Evolutionary conservation across 2,888 invertebrate species (phyloP).

Genomic region (Nymphalis c-album): DNA sequence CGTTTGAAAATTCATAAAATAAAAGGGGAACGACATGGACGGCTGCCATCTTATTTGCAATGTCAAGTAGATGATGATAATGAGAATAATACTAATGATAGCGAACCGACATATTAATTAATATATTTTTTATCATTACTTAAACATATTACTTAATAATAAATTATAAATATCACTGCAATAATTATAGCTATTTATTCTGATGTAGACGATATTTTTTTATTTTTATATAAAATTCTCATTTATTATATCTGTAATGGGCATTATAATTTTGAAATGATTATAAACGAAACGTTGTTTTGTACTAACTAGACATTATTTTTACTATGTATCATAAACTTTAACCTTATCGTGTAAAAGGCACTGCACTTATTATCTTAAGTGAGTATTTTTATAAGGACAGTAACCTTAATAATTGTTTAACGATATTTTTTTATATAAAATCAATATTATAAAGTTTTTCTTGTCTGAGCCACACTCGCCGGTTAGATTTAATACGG

Average conservation of each 20-base stretch:
- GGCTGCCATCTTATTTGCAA: constrained; percentile 68
- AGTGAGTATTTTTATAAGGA: constrained; percentile 25
- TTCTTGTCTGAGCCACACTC: constrained; percentile 4
- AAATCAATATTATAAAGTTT: constrained; percentile 10
- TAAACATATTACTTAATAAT: background rate
- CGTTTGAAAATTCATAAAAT: constrained; percentile 72
- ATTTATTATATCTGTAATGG: constrained; percentile 5
- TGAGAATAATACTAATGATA: constrained; percentile 18
- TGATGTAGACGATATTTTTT: constrained; percentile 1
- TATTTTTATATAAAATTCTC: constrained; percentile 10
- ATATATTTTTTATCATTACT: constrained; percentile 9
- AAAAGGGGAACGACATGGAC: constrained; percentile 67
- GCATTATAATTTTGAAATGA: constrained; percentile 8
- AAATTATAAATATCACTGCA: background rate
- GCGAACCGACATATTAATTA: constrained; percentile 11
- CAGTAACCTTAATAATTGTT: constrained; percentile 20
- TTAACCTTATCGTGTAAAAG: constrained; percentile 22
- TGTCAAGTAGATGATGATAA: constrained; percentile 51
- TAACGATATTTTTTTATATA: constrained; percentile 10
- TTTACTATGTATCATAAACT: constrained; percentile 11
- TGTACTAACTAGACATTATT: constrained; percentile 11
- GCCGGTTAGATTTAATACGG: background rate
- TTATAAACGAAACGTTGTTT: constrained; percentile 10
- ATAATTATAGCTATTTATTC: constrained; percentile 6
- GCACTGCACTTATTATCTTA: constrained; percentile 30